Evolutionary conservation across 2,888 invertebrate genomes (phyloP).

Genomic region (Andrena trimmerana): DNA sequence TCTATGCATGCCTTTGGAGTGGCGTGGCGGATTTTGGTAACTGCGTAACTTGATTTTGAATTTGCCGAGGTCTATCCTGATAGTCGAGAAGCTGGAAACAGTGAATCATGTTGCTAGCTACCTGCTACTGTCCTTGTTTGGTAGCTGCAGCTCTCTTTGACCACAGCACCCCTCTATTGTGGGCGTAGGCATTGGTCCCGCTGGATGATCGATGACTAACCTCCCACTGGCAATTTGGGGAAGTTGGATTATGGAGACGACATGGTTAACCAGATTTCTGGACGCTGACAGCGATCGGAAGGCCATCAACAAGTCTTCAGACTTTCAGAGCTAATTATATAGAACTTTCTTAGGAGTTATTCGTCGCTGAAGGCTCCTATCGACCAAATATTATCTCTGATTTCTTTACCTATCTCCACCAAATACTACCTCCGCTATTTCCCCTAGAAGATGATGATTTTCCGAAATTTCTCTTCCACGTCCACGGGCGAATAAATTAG

Average conservation of each 20-base stretch:
- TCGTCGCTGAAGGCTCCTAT: too few relatives aligned
- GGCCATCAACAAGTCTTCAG: too few relatives aligned
- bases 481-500: slow-evolving; percentile 21
- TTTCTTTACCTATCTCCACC: too few relatives aligned
- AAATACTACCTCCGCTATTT: too few relatives aligned
- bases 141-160: not conserved
- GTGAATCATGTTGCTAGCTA: not conserved
- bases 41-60: not conserved
- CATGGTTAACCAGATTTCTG: too few relatives aligned
- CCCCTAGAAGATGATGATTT: not conserved
- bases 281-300: too few relatives aligned
- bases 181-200: not conserved
- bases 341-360: too few relatives aligned
- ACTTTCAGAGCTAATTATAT: too few relatives aligned
- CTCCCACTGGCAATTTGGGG: not conserved
- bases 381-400: too few relatives aligned
- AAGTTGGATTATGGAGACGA: too few relatives aligned
- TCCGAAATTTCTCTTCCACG: not conserved
- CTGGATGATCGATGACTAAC: not conserved
- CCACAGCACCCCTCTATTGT: not conserved
- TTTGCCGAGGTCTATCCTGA: too few relatives aligned
- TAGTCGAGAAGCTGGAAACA: not conserved
- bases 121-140: not conserved
- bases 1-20: not conserved
- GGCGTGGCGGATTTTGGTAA: not conserved